These are phyloP conservation scores for Diorhabda carinulata DNA, from an alignment of 1,140 invertebrate species.

Conservation along the genomic window DNA sequence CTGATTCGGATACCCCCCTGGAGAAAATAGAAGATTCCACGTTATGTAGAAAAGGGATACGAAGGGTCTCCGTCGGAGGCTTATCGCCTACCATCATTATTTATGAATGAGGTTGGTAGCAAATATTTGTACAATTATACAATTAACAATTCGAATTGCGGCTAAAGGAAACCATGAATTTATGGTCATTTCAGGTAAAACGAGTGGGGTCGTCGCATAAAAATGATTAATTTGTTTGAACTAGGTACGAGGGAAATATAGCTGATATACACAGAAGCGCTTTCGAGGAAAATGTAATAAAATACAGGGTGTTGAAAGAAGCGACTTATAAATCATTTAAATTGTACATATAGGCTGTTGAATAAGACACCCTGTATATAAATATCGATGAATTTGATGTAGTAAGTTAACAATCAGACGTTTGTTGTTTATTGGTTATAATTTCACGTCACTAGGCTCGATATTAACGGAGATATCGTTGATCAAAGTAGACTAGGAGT, in stretches of 20 bases:
- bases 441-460: neutral
- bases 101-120: conserved; percentile 12
- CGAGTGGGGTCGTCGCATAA: neutral
- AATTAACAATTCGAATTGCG: conserved; percentile 15
- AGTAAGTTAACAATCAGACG: neutral
- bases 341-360: no score
- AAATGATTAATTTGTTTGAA: conserved; percentile 18
- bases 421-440: neutral
- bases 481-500: neutral
- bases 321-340: no score
- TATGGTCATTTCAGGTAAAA: conserved; percentile 6
- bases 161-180: conserved; percentile 2
- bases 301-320: neutral
- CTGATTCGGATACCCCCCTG: no score
- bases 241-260: neutral
- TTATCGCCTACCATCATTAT: conserved; percentile 14
- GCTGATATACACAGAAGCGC: no score
- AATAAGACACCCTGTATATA: neutral
- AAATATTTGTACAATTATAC: conserved; percentile 18
- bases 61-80: conserved; percentile 1
- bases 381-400: neutral
- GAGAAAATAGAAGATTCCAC: no score
- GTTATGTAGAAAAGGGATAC: neutral
- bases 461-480: neutral
- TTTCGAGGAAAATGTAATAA: neutral